Base-by-base conservation (phyloP, 2,797 vertebrate species). In the Lutjanus campechanus region DNA sequence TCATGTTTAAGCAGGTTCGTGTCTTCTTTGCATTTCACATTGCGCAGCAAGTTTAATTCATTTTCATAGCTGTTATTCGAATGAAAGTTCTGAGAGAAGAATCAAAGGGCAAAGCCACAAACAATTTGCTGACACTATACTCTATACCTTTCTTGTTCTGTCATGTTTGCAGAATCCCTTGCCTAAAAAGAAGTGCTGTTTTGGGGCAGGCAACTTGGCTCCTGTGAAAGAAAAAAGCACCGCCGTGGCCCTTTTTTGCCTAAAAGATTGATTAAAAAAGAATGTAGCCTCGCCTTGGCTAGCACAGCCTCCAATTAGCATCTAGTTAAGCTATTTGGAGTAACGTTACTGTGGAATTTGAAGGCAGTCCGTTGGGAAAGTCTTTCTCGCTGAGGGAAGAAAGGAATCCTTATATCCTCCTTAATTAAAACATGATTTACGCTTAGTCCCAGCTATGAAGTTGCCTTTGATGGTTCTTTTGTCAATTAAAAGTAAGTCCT, bases 371-470 rank as follows among this genome's bases (percentile, higher is more conserved):
- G 9, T 81, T 79, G 92, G 93, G 94, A 91, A 93, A 90, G 82
- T 85, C 73, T 71, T 83, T 61, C 82, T 86, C 82, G 22, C 85
- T 81, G 76, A 85, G 92, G 92, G 89, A 93, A 91, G 83, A 93
- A 92, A 92, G 81, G 76, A 92, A 94, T 90, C 92, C 91, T 92
- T 91, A 91, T 89, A 95, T 93, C 89, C 90, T 80, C 83, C 84
- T 92, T 95, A 93, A 95, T 96, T 96, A 95, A 95, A 95, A 95
- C 92, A 95, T 88, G 91, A 95, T 95, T 95, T 94, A 93, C 85
- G 68, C 86, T 94, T 94, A 93, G 91, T 82, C 89, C 82, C 77
- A 73, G 84, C 89, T 87, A 92, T 89, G 89, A 89, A 91, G 86
- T 86, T 91, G 87, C 89, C 92, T 95, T 95, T 95, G 94, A 95